These are phyloP conservation scores for Paraplagusia blochii DNA, from an alignment of 2,113 vertebrate species.

Conservation along the genomic window DNA sequence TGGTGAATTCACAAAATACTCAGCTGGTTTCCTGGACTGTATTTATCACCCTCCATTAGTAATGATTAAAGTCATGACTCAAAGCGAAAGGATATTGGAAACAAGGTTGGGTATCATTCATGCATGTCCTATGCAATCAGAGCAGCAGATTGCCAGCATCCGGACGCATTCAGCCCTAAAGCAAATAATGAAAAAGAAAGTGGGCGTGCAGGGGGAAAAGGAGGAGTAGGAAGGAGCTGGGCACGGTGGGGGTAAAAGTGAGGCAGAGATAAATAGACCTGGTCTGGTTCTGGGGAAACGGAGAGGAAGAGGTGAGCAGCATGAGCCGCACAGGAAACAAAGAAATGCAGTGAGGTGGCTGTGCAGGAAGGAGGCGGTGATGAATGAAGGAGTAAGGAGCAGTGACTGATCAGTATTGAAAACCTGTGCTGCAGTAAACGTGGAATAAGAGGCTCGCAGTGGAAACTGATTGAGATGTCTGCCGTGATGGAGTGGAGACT, in stretches of 20 bases:
- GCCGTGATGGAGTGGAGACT: conserved; percentile 69
- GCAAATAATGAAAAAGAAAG: conserved; percentile 41
- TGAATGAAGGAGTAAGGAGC: conserved; percentile 68
- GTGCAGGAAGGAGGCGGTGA: conserved; percentile 53
- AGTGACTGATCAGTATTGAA: conserved; percentile 73
- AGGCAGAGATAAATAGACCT: conserved; percentile 31
- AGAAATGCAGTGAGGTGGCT: conserved; percentile 13
- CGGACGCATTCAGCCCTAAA: conserved; percentile 38
- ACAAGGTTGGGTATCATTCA: conserved; percentile 56
- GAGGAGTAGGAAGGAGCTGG: neutral
- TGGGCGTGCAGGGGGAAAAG: neutral
- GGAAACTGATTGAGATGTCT: conserved; percentile 73
- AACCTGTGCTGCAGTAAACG: conserved; percentile 68
- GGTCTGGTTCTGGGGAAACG: conserved; percentile 7
- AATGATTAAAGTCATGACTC: conserved; percentile 59
- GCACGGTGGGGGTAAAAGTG: conserved; percentile 5
- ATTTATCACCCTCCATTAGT: conserved; percentile 63
- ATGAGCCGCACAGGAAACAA: conserved; percentile 8
- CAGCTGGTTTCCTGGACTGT: conserved; percentile 33
- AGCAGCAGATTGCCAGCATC: conserved; percentile 56
- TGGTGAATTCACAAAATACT: conserved; percentile 39
- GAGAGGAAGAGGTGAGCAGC: conserved; percentile 14
- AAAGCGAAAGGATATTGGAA: conserved; percentile 49
- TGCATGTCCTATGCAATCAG: conserved; percentile 56
- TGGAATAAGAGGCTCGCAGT: conserved; percentile 54